phyloP scores from a whole-genome alignment of 2,888 invertebrate genomes.

The Cephonodes hylas region DNA sequence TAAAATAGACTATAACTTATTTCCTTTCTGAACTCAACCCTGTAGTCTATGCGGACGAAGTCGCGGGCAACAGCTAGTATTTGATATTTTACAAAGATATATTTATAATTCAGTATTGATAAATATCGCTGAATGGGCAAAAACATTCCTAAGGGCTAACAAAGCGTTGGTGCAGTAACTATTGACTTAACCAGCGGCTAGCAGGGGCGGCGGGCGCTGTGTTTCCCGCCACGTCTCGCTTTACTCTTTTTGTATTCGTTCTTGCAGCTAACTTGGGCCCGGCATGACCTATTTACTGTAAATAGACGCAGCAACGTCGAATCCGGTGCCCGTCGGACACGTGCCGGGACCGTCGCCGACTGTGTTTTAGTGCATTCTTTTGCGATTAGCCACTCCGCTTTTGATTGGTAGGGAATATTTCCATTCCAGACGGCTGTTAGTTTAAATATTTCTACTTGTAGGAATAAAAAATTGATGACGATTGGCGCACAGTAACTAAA shows the following conservation, averaged over 20 bases:
- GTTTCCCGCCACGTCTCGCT: constrained; percentile 37
- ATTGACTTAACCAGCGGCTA: constrained; percentile 14
- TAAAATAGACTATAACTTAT: too few species aligned
- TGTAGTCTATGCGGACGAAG: too few species aligned
- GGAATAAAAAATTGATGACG: too few species aligned
- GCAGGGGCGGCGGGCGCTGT: constrained; percentile 19
- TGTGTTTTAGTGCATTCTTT: constrained; percentile 24
- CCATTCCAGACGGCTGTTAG: too few species aligned
- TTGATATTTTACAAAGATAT: too few species aligned
- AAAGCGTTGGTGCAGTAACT: background rate
- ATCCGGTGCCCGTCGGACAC: constrained; percentile 50
- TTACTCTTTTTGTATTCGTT: constrained; percentile 81
- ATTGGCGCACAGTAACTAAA: too few species aligned
- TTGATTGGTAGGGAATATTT: background rate
- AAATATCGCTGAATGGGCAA: background rate
- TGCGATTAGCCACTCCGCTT: constrained; percentile 21
- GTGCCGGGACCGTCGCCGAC: constrained; percentile 37
- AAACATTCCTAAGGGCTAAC: constrained; percentile 9
- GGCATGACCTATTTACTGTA: constrained; percentile 76
- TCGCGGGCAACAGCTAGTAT: too few species aligned
- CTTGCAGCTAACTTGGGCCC: constrained; percentile 77
- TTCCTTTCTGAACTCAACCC: too few species aligned
- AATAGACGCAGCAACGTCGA: constrained; percentile 71
- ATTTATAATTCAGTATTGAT: too few species aligned
- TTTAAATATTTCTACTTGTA: background rate